phyloP scores from a whole-genome alignment of 2,113 vertebrate genomes.

The Lophura nycthemera region DNA sequence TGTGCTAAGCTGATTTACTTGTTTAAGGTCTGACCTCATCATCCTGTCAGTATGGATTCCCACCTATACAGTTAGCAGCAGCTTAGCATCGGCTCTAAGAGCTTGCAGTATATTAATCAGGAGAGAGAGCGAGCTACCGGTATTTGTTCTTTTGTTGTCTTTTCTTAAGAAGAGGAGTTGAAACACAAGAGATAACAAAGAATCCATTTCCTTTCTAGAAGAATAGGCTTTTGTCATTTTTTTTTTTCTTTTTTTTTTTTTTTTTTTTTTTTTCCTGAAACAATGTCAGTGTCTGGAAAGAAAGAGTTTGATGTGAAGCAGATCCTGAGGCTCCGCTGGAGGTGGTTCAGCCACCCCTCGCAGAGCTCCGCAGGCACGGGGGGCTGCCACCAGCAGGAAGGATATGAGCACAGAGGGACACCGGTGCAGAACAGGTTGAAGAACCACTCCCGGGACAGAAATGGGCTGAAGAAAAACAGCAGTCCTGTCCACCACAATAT shows the following conservation, averaged over 20 bases:
- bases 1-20: conserved; percentile 89
- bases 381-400: conserved; percentile 93
- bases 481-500: conserved; percentile 91
- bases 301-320: conserved; percentile 98
- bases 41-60: conserved; percentile 84
- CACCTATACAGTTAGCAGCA: conserved; percentile 82
- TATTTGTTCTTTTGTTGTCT: conserved; percentile 69
- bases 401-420: conserved; percentile 89
- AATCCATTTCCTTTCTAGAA: conserved; percentile 71
- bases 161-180: conserved; percentile 73
- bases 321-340: conserved; percentile 95
- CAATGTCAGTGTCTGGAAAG: conserved; percentile 94
- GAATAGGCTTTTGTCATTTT: conserved; percentile 65
- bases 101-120: conserved; percentile 64
- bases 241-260: background rate
- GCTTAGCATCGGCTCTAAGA: conserved; percentile 74
- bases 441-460: conserved; percentile 91
- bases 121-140: conserved; percentile 28
- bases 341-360: conserved; percentile 95
- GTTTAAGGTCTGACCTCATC: conserved; percentile 93
- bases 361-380: conserved; percentile 87
- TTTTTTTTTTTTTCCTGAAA: conserved; percentile 75
- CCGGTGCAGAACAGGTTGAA: conserved; percentile 89
- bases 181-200: conserved; percentile 76
- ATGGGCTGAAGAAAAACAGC: conserved; percentile 82